A percentile compares a stretch with the other conserved stretches of the same genome.
Evolutionary conservation across 2,797 vertebrate species (phyloP).

Genomic region (Gymnocypris eckloni): DNA sequence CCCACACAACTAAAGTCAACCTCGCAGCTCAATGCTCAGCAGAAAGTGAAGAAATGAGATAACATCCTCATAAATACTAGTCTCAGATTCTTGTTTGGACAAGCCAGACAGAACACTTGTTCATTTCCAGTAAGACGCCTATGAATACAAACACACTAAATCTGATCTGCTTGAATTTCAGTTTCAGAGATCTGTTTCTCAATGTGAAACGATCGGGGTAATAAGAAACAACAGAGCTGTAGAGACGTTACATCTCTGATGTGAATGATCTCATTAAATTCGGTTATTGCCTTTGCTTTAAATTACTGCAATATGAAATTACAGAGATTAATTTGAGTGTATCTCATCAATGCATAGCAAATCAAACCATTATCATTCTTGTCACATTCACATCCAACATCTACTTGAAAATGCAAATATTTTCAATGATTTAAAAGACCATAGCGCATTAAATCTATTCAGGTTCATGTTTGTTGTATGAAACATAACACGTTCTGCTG

Average conservation of each 20-base stretch:
- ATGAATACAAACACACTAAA: constrained; percentile 24
- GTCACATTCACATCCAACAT: background rate
- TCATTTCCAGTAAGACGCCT: constrained; percentile 11
- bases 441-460: background rate
- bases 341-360: background rate
- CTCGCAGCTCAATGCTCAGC: background rate
- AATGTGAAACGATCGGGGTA: background rate
- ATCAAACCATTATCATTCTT: background rate
- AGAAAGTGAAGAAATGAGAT: background rate
- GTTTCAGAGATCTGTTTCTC: background rate
- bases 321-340: background rate
- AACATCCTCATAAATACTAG: constrained; percentile 14
- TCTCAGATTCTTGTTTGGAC: constrained; percentile 4
- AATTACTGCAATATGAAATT: constrained; percentile 11
- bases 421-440: constrained; percentile 6
- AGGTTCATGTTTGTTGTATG: background rate
- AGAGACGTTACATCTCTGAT: background rate
- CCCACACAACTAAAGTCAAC: constrained; percentile 6
- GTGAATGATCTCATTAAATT: constrained; percentile 13
- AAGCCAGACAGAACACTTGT: constrained; percentile 34
- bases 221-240: background rate
- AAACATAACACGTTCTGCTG: constrained; percentile 17
- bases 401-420: background rate
- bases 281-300: background rate
- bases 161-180: constrained; percentile 3